Base-by-base conservation (phyloP, 2,888 invertebrate species). In the Stenotaenia linearis region DNA sequence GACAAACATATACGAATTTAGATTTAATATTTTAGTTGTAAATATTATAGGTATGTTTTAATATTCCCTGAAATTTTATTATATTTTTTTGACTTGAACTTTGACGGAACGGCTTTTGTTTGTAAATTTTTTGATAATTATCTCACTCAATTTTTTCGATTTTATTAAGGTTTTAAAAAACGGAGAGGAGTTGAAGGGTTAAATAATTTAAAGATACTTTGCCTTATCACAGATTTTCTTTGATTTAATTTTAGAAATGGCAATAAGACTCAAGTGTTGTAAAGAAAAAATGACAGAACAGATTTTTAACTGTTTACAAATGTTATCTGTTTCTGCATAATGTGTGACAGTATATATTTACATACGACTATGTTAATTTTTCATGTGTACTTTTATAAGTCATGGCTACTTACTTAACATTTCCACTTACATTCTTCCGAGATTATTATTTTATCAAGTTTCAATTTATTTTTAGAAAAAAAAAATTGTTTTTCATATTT, bases 1-100 rank as follows among this genome's bases (percentile, higher is more conserved):
- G 69, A 69, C 25, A 69, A 69, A 28, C 69, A 69, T 69, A 69
- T 69, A 69, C 69, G 75, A 75, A 37, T 75, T 75, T 75, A 75
- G 75, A 32, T 75, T 35, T 75, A n/a, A n/a, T 32, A 32, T 37
- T 21, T 37, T 75, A 75, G n/a, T n/a, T 75, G 32, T 75, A 75
- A 75, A 75, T 37, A 75, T 75, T 32, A 21, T 75, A 75, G 75
- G 32, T 75, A 30, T 75, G 21, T 37, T 37, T 23, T 32, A 32
- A 69, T 28, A 69, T 69, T 69, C 69, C 15, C 28, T 50, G 6
- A 69, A 69, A 69, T 69, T 69, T 69, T 69, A 28, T 28, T 69
- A 18, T 50, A 50, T 50, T 50, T 50, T 32, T 50, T 50, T 50
- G 50, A 50, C 50, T 18, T n/a, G 18, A 50, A n/a, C 18, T 50